Evolutionary conservation across 2,888 invertebrate genomes (phyloP).

Genomic region (Sinentomon sp.): DNA sequence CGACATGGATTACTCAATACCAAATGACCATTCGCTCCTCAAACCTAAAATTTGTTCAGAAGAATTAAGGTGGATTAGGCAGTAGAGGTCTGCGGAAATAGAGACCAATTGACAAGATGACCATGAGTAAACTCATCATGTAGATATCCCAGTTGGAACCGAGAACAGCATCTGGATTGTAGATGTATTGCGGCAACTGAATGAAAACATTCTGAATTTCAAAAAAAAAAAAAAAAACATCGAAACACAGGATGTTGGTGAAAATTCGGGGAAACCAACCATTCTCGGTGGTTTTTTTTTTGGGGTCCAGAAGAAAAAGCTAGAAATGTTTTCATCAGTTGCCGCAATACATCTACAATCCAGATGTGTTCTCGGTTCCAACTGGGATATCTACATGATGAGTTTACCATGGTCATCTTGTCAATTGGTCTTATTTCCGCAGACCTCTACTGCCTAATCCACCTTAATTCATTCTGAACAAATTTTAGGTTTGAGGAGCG

Average conservation of each 20-base stretch:
- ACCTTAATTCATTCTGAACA: no score
- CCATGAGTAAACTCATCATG: conserved; percentile 50
- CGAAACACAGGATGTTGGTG: neutral
- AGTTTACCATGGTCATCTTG: conserved; percentile 45
- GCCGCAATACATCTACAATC: conserved; percentile 21
- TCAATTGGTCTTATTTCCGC: conserved; percentile 54
- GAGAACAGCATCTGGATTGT: conserved; percentile 21
- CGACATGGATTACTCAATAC: no score
- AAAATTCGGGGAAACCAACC: conserved; percentile 5
- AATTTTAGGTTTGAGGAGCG: no score
- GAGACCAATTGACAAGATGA: conserved; percentile 51
- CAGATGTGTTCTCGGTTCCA: conserved; percentile 31
- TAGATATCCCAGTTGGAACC: conserved; percentile 85
- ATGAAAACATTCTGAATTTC: conserved; percentile 28
- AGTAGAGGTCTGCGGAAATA: conserved; percentile 44
- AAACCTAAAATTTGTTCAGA: no score
- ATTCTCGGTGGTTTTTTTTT: no score
- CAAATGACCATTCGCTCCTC: no score
- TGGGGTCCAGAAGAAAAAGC: no score
- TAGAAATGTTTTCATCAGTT: conserved; percentile 14
- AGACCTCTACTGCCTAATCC: no score
- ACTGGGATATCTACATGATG: conserved; percentile 86
- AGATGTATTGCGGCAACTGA: conserved; percentile 22
- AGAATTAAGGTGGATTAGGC: no score
- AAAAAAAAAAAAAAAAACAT: conserved; percentile 13